Percentiles rank a stretch among this genome's conserved stretches.
phyloP scores from a whole-genome alignment of 2,113 vertebrate genomes.

The Gavialis gangeticus region DNA sequence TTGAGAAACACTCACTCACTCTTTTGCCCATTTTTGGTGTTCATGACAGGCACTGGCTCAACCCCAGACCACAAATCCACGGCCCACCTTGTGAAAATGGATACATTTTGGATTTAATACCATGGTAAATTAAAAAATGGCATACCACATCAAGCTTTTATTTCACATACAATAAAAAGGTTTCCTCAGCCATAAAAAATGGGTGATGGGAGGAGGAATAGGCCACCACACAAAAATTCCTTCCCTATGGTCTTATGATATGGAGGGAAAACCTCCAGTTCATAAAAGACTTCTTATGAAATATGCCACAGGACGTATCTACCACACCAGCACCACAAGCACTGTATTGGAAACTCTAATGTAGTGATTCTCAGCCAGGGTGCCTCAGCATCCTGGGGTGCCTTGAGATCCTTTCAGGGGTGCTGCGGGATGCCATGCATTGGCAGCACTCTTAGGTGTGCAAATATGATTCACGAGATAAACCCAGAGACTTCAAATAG shows the following conservation, averaged over 20 bases:
- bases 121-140: conserved; percentile 64
- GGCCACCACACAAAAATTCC: conserved; percentile 67
- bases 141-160: conserved; percentile 69
- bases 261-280: conserved; percentile 65
- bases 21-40: not conserved
- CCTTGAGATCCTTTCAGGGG: too few relatives aligned
- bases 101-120: conserved; percentile 63
- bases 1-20: not conserved
- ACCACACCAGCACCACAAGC: not conserved
- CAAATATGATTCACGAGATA: too few relatives aligned
- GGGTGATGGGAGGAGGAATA: conserved; percentile 56
- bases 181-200: conserved; percentile 67
- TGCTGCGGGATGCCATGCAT: too few relatives aligned
- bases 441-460: too few relatives aligned
- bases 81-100: conserved; percentile 47
- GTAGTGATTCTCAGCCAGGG: too few relatives aligned
- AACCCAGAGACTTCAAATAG: too few relatives aligned
- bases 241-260: conserved; percentile 57
- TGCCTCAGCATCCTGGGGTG: too few relatives aligned
- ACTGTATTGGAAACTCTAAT: not conserved
- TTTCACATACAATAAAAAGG: conserved; percentile 62
- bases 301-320: conserved; percentile 38
- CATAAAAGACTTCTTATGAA: conserved; percentile 64
- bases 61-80: conserved; percentile 41
- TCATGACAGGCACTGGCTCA: conserved; percentile 1